Base-by-base conservation (phyloP, 2,888 invertebrate genomes). In the Drosophila fungiperda region DNA sequence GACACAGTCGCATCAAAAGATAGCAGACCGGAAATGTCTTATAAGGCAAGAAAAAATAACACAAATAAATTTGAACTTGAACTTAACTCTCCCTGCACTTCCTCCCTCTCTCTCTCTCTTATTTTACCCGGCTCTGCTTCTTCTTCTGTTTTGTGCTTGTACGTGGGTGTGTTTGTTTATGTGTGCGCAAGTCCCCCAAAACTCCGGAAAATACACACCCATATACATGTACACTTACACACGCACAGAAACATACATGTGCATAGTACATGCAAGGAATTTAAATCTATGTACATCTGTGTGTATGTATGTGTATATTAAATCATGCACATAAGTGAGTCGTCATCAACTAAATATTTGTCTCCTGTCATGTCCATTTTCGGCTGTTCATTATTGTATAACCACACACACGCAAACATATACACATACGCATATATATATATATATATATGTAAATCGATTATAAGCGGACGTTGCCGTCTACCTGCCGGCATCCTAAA, bases 51-150 rank as follows among this genome's bases (percentile, higher is more conserved):
- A 59, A 65, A 69, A 59, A 83, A 77, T 49, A 79, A 87, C 82
- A 82, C 76, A 89, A 84, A 82, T 80, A 78, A 82, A 82, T 86
- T 85, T 86, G 89, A 86, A 86, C 85, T 86, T 86, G 85, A 86
- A 89, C 85, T 86, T 86, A 80, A 85, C 83, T 73, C 84, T 67
- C 83, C 79, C 66, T 62, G 35, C 64, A 42, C 69, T 73, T 29
- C 42, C 45, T 35, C 35, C 4, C 59, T 59, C 29, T 1, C 20
- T 23, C 15, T 53, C 23, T 53, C 7, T 11, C n/a, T n/a, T 20
- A 2, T 15, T 32, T 32, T 15, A 40, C 1, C 11, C 42, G 40
- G n/a, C 15, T 40, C 8, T 17, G 23, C 45, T 68, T 5, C 32
- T 52, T 45, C 20, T 32, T 50, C 50, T 38, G 50, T 23, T 5